Conservation (phyloP, 2,888 invertebrate genomes). For the Galerucella nymphaeae region DNA sequence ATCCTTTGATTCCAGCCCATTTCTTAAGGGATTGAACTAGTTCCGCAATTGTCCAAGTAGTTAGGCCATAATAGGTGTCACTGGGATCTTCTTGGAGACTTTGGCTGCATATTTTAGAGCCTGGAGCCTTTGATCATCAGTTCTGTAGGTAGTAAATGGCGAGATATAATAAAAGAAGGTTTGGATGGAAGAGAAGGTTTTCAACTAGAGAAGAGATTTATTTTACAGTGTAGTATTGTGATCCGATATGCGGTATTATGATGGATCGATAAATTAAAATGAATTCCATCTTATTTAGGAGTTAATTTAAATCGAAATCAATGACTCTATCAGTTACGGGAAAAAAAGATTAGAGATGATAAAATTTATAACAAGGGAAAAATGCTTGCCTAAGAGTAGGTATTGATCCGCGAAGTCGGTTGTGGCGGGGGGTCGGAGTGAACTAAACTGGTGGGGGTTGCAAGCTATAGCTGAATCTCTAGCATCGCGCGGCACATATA, state of each 20-base stretch:
- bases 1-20: no score
- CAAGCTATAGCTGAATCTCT: constrained; percentile 15
- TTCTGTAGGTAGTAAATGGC: no score
- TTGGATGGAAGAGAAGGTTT: no score
- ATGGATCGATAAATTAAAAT: not conserved
- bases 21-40: no score
- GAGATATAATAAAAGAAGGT: no score
- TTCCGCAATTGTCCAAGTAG: no score
- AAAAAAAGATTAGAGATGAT: constrained; percentile 10
- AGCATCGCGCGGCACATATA: constrained; percentile 14
- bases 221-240: not conserved
- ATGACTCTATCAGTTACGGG: constrained; percentile 7
- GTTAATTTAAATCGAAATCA: constrained; percentile 8
- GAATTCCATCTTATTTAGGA: not conserved
- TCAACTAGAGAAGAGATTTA: no score
- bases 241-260: not conserved
- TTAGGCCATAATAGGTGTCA: no score
- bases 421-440: not conserved
- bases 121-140: no score
- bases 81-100: no score
- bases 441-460: not conserved
- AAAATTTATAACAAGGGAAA: constrained; percentile 23
- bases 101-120: no score
- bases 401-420: constrained; percentile 13
- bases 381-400: constrained; percentile 22